These are phyloP conservation scores for Drosophila mauritiana DNA, from an alignment of 1,140 invertebrate genomes.

Conservation along the genomic window DNA sequence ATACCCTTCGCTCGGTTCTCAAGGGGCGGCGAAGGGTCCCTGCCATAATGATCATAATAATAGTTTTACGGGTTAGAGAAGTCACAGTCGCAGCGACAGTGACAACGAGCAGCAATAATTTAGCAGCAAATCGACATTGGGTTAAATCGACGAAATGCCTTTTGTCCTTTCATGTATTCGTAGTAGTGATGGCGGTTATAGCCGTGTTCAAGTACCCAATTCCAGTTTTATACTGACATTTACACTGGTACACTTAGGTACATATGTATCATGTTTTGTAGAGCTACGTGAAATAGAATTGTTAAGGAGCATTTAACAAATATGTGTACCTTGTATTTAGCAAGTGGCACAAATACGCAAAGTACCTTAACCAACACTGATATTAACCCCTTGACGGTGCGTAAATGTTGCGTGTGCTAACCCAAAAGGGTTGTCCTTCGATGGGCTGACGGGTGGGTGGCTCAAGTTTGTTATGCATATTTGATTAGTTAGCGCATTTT, in stretches of 20 bases:
- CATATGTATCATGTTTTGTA: no score
- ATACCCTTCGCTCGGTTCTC: conserved; percentile 4
- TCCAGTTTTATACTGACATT: no score
- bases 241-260: no score
- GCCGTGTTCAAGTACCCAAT: background rate
- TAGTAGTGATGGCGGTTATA: background rate
- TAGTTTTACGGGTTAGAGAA: conserved; percentile 81
- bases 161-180: conserved; percentile 51
- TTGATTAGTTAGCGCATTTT: conserved; percentile 80
- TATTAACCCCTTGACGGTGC: conserved; percentile 37
- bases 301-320: no score
- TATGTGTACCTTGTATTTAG: background rate
- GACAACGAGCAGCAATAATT: conserved; percentile 70
- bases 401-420: conserved; percentile 20
- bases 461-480: conserved; percentile 80
- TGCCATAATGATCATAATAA: conserved; percentile 77
- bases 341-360: no score
- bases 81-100: conserved; percentile 74
- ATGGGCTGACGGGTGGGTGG: conserved; percentile 10
- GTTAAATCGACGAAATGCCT: conserved; percentile 69
- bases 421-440: conserved; percentile 14
- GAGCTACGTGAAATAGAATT: no score
- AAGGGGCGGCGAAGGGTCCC: background rate
- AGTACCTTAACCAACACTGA: conserved; percentile 14
- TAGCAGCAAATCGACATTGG: conserved; percentile 58